Base-by-base conservation (phyloP, 2,888 invertebrate species). In the Lasioglossum villosulum region DNA sequence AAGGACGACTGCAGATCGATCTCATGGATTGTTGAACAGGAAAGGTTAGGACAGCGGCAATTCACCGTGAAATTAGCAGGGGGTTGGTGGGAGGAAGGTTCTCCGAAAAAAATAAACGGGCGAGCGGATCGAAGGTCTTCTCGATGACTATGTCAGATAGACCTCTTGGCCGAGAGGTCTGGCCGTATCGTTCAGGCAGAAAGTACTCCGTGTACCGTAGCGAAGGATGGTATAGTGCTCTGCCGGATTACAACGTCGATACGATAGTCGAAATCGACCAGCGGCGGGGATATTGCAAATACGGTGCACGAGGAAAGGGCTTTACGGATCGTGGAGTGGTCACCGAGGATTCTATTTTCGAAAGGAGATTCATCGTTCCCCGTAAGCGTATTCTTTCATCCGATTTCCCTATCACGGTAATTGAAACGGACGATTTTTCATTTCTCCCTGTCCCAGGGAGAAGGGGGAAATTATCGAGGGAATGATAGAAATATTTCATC, bases 231-330 rank as follows among this genome's bases (percentile, higher is more conserved):
- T 34, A 81, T 42, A 72, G 71, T 56, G 52, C 19, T 42, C 45
- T 42, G 12, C 45, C 27, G 82, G 82, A 82, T 83, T 83, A 83
- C 83, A 76, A 81, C 76, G 73, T 83, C 83, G 82, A 76, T 79
- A 48, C 82, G 59, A 79, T 81, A 48, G 83, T 83, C 71, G 84
- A 83, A 84, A 83, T 71, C 84, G 83, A 78, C 74, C 71, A 59
- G 42, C 12, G 42, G 70, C 52, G n/a, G 6, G 71, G 75, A 78
- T 83, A 75, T 78, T 78, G 84, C 78, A 71, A 78, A 74, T 73
- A 84, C 77, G 74, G 34, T 66, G 83, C 75, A 66, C 75, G 42
- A 52, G 74, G 52, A 37, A 23, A 39, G 30, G 76, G 48, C 74
- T 78, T 78, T 83, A 78, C 74, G 73, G 83, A 71, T 66, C 75